A percentile compares a stretch with the other conserved stretches of the same genome.
Conservation (phyloP, 2,113 vertebrate genomes). For the Myiozetetes cayanensis region DNA sequence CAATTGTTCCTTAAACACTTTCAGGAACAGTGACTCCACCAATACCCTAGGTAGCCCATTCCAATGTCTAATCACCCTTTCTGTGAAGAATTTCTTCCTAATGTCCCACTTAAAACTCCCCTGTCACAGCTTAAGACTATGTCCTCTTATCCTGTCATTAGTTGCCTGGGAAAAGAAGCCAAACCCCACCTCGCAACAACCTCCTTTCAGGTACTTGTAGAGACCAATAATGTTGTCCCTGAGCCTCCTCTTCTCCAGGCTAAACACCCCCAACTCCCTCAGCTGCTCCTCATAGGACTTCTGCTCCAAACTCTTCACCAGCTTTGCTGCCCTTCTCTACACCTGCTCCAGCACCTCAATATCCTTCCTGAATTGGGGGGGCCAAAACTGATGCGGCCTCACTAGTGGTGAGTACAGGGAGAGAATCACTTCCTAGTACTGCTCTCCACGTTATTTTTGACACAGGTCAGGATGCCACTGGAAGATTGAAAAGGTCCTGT, state of each 20-base stretch:
- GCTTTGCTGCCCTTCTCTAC: neutral
- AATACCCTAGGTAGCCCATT: neutral
- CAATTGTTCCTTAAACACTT: neutral
- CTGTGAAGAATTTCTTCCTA: neutral
- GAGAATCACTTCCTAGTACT: neutral
- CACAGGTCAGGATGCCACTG: neutral
- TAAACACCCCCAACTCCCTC: neutral
- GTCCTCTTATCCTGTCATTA: neutral
- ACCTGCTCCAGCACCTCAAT: neutral
- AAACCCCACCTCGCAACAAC: fast-evolving
- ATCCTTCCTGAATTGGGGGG: neutral
- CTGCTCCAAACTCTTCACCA: neutral
- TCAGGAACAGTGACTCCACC: neutral
- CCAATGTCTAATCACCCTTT: fast-evolving
- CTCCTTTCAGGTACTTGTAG: neutral
- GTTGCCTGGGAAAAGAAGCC: neutral
- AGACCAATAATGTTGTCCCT: no score
- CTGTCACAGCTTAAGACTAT: no score
- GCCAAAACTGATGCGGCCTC: neutral
- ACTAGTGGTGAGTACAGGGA: fast-evolving
- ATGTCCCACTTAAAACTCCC: neutral
- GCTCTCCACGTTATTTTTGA: neutral
- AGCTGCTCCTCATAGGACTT: neutral
- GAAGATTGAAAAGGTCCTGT: neutral
- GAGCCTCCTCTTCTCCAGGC: neutral